Conservation (phyloP, 2,888 invertebrate genomes). For the Heliconius aoede region DNA sequence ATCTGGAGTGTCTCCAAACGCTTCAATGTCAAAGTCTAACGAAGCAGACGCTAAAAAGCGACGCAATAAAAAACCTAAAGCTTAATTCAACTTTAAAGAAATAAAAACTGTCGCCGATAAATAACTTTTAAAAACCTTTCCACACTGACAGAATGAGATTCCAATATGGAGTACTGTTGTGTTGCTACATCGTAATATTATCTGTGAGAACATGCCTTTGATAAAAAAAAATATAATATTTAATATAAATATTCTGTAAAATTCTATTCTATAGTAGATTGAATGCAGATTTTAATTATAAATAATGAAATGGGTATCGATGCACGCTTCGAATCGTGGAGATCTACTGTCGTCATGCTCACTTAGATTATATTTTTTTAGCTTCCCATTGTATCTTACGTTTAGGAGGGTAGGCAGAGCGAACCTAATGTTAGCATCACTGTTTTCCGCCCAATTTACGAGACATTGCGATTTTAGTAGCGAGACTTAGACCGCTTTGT, state of each 20-base stretch:
- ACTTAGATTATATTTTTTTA: neutral
- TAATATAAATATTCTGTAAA: conserved; percentile 46
- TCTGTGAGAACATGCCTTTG: conserved; percentile 57
- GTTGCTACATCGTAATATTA: conserved; percentile 45
- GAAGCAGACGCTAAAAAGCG: conserved; percentile 66
- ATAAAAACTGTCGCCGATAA: conserved; percentile 31
- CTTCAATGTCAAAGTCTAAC: conserved; percentile 54
- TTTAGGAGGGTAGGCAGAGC: neutral
- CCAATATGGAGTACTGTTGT: conserved; percentile 33
- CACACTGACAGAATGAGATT: conserved; percentile 32
- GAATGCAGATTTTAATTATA: conserved; percentile 31
- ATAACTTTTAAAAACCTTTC: conserved; percentile 23
- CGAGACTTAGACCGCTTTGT: neutral
- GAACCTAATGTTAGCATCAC: neutral
- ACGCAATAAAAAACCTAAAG: conserved; percentile 74
- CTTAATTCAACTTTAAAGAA: conserved; percentile 42
- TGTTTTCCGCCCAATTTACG: neutral
- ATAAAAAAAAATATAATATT: conserved; percentile 47
- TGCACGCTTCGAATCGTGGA: conserved; percentile 21
- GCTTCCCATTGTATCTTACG: no score
- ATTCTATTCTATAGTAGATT: conserved; percentile 42
- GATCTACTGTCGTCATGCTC: neutral
- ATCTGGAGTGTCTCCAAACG: conserved; percentile 70
- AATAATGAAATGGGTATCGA: conserved; percentile 26
- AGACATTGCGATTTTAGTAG: neutral